phyloP scores from a whole-genome alignment of 2,888 invertebrate species.

The Cheilosia grossa region DNA sequence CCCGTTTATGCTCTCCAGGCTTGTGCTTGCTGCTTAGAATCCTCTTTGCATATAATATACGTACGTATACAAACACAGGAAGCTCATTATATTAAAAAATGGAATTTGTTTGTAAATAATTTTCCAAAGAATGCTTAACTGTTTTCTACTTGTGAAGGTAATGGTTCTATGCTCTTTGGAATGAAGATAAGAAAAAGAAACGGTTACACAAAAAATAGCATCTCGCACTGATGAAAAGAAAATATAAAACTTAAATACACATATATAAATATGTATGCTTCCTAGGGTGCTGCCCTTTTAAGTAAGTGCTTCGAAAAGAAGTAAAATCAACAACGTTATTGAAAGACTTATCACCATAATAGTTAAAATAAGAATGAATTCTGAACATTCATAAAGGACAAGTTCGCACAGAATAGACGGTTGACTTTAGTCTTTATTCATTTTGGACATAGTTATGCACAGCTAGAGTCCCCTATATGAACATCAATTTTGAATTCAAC shows the following conservation, averaged over 20 bases:
- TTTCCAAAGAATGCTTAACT: constrained; percentile 62
- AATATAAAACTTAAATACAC: constrained; percentile 12
- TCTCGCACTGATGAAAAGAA: constrained; percentile 23
- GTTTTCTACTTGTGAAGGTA: constrained; percentile 60
- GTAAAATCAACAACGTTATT: no score
- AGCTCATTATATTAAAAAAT: constrained; percentile 50
- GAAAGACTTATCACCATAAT: no score
- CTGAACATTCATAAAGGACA: no score
- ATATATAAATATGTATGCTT: no score
- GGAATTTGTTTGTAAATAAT: constrained; percentile 70
- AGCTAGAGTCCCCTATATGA: no score
- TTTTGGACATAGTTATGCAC: no score
- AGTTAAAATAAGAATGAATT: no score
- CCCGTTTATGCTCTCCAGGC: constrained; percentile 42
- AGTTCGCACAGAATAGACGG: no score
- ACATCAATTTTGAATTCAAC: no score
- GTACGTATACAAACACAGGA: neutral
- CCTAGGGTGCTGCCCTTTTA: no score
- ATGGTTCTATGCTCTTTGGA: constrained; percentile 19
- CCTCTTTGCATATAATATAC: neutral
- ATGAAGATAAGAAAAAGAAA: neutral
- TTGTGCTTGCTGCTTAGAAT: constrained; percentile 4
- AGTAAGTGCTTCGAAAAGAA: no score
- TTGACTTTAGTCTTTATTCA: no score
- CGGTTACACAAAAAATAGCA: neutral